Evolutionary conservation across 1,140 invertebrate genomes (phyloP).

Genomic region (Ganaspis sp.): DNA sequence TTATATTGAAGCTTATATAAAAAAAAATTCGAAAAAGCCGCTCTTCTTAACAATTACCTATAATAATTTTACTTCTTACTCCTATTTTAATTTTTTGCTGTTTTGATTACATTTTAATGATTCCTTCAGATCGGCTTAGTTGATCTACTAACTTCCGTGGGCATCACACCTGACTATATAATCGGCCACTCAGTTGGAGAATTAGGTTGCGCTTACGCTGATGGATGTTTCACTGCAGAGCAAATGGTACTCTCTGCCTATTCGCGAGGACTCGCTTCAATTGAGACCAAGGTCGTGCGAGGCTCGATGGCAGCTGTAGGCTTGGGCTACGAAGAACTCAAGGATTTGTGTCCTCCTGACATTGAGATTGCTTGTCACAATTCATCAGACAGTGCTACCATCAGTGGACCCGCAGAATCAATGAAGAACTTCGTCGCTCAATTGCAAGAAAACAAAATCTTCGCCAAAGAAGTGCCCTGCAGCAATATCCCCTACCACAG

Average conservation of each 20-base stretch:
- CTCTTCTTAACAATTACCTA: no score
- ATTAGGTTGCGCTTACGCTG: constrained; percentile 89
- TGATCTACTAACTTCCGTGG: constrained; percentile 81
- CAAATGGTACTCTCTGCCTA: constrained; percentile 89
- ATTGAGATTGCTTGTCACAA: constrained; percentile 86
- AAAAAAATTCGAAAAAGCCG: neutral
- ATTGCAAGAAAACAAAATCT: constrained; percentile 84
- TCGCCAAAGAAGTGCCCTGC: constrained; percentile 84
- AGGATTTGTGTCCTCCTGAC: constrained; percentile 74
- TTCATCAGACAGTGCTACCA: constrained; percentile 81
- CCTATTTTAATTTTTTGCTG: no score
- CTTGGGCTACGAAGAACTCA: constrained; percentile 79
- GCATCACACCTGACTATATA: constrained; percentile 84
- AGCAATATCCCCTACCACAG: constrained; percentile 86
- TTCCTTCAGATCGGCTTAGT: constrained; percentile 82
- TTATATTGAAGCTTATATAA: neutral
- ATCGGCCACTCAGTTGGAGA: constrained; percentile 90
- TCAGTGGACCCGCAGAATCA: constrained; percentile 81
- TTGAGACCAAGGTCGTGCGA: constrained; percentile 84
- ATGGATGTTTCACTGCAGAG: constrained; percentile 87
- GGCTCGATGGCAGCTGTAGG: constrained; percentile 93
- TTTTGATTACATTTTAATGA: no score
- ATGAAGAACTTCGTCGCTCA: constrained; percentile 68
- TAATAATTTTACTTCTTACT: no score
- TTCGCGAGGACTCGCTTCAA: constrained; percentile 89